Conservation (phyloP, 2,888 invertebrate genomes). For the Exocentrus adspersus region DNA sequence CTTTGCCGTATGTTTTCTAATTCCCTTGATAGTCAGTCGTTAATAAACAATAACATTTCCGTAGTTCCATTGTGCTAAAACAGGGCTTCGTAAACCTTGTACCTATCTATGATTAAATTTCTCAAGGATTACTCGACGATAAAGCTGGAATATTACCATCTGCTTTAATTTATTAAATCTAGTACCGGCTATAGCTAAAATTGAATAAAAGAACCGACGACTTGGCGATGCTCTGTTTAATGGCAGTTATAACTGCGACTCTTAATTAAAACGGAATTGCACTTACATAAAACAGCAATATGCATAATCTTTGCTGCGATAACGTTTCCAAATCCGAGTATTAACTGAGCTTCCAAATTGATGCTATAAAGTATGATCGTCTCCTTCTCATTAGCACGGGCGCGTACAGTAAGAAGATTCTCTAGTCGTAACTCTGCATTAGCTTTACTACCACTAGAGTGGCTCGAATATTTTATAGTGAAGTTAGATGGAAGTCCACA, state of each 20-base stretch:
- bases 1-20: too few species aligned
- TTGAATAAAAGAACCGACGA: conserved; percentile 44
- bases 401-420: conserved; percentile 7
- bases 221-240: conserved; percentile 43
- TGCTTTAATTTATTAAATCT: conserved; percentile 41
- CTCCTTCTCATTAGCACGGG: conserved; percentile 1
- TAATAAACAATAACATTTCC: too few species aligned
- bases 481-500: too few species aligned
- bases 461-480: conserved; percentile 44
- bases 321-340: conserved; percentile 47
- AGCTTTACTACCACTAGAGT: conserved; percentile 51
- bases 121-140: conserved; percentile 31
- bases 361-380: conserved; percentile 17
- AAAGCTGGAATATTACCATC: conserved; percentile 30
- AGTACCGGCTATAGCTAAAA: conserved; percentile 43
- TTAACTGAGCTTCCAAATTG: conserved; percentile 25
- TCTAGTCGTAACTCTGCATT: conserved; percentile 51
- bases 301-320: conserved; percentile 50
- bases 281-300: conserved; percentile 45
- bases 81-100: conserved; percentile 2
- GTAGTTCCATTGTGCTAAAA: background rate
- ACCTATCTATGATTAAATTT: conserved; percentile 32
- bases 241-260: conserved; percentile 48
- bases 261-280: conserved; percentile 53
- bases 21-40: too few species aligned